Evolutionary conservation across 2,888 invertebrate genomes (phyloP).

Genomic region (Clunio marinus): DNA sequence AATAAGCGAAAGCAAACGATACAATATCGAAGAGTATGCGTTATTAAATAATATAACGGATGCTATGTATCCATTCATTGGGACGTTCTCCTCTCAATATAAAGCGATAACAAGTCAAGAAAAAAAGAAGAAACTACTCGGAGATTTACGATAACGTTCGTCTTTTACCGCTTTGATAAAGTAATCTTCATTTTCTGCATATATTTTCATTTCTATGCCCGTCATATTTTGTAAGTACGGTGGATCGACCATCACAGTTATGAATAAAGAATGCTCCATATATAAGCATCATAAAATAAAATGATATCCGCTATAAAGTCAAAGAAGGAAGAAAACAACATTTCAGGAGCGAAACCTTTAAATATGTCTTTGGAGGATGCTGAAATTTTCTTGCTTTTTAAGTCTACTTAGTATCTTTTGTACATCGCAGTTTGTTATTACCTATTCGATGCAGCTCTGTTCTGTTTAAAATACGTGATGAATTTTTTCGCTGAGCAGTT

Average conservation of each 20-base stretch:
- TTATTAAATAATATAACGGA: neutral
- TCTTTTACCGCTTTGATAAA: too few species aligned
- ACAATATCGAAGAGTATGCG: constrained; percentile 6
- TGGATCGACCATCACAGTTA: too few species aligned
- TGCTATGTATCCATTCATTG: neutral
- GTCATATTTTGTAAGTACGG: too few species aligned
- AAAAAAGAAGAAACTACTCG: constrained; percentile 28
- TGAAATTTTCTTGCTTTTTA: constrained; percentile 1
- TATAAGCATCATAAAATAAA: constrained; percentile 23
- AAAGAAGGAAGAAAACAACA: neutral
- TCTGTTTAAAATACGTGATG: constrained; percentile 26
- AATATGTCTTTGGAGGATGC: constrained; percentile 9
- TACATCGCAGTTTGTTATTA: neutral
- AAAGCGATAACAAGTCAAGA: constrained; percentile 31
- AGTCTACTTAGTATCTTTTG: too few species aligned
- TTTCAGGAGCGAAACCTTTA: neutral
- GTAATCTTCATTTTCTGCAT: too few species aligned
- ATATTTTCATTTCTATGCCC: too few species aligned
- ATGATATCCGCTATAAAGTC: constrained; percentile 14
- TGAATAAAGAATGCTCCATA: neutral
- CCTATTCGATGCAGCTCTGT: neutral
- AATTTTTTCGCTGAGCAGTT: constrained; percentile 16
- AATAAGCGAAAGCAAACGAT: neutral
- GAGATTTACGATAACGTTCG: constrained; percentile 24
- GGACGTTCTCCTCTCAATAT: constrained; percentile 28